A percentile compares a stretch with the other conserved stretches of the same genome.
Conservation (phyloP, 2,888 invertebrate genomes). For the Drosophila tripunctata region DNA sequence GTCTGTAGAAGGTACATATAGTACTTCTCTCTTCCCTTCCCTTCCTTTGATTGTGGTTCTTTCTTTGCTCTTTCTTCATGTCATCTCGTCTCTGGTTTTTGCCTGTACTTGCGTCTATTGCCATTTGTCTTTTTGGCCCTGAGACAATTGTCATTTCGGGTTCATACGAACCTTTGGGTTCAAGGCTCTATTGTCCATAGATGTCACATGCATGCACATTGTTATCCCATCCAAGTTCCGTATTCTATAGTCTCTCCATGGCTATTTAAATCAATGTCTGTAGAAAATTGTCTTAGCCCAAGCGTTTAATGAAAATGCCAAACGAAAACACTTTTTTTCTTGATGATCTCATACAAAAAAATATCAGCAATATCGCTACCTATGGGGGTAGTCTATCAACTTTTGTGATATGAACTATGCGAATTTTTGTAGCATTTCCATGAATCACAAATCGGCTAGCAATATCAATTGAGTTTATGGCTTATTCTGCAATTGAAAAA, state of each 20-base stretch:
- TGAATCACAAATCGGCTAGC: constrained; percentile 18
- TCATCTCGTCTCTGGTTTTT: background rate
- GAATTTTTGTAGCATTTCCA: background rate
- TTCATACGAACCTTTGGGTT: constrained; percentile 44
- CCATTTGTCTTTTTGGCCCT: constrained; percentile 48
- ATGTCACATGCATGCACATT: constrained; percentile 46
- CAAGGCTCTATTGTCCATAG: constrained; percentile 47
- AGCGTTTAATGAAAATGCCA: constrained; percentile 73
- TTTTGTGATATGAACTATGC: background rate
- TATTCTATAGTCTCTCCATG: constrained; percentile 25
- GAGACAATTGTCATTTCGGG: constrained; percentile 59
- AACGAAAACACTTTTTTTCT: constrained; percentile 39
- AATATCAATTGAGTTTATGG: constrained; percentile 27
- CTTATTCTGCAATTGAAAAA: constrained; percentile 7
- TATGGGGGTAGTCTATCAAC: background rate
- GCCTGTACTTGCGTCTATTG: constrained; percentile 35
- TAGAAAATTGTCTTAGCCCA: constrained; percentile 50
- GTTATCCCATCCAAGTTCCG: constrained; percentile 1
- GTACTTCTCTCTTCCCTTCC: too few species aligned
- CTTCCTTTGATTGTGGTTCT: constrained; percentile 1
- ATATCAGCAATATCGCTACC: too few species aligned
- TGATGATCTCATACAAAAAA: constrained; percentile 32
- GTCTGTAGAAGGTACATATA: constrained; percentile 26
- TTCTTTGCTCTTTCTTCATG: background rate
- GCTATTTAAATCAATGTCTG: constrained; percentile 47